Conservation (phyloP, 2,797 vertebrate genomes). For the Eospalax fontanierii region DNA sequence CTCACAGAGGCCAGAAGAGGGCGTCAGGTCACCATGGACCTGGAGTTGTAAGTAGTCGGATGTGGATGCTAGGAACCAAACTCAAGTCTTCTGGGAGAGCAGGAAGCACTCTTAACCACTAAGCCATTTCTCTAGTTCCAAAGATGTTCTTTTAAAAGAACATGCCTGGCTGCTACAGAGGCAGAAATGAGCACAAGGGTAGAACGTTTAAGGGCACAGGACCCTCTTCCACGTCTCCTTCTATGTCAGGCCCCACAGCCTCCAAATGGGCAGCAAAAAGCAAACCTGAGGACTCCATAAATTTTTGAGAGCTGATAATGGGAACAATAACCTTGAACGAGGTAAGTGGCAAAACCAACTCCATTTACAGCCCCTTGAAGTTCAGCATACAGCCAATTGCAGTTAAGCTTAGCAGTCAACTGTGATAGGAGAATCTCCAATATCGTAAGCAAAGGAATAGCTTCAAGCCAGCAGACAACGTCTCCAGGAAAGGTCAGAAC, state of each 20-base stretch:
- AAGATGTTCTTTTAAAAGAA: constrained; percentile 77
- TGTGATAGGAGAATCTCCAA: constrained; percentile 32
- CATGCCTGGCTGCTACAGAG: constrained; percentile 59
- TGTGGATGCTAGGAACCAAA: neutral
- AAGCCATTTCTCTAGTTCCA: neutral
- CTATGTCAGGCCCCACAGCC: too few species aligned
- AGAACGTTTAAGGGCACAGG: constrained; percentile 49
- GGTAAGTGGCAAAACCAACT: constrained; percentile 68
- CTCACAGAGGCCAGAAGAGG: neutral
- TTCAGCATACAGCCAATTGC: constrained; percentile 9
- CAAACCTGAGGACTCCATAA: constrained; percentile 1
- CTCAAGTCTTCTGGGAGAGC: neutral
- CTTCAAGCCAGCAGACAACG: neutral
- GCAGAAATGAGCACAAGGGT: neutral
- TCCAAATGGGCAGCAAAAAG: constrained; percentile 68
- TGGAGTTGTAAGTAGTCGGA: neutral
- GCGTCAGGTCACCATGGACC: neutral
- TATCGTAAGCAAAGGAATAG: constrained; percentile 71
- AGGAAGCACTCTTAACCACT: neutral
- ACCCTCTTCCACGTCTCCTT: constrained; percentile 48
- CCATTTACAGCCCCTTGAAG: constrained; percentile 67
- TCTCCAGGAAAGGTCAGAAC: neutral
- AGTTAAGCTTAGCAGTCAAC: constrained; percentile 79
- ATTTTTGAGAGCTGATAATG: neutral
- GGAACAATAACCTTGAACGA: neutral